A percentile compares a stretch with the other conserved stretches of the same genome.
These are phyloP conservation scores for Drosophila equinoxialis DNA, from an alignment of 1,140 invertebrate species.

Conservation along the genomic window DNA sequence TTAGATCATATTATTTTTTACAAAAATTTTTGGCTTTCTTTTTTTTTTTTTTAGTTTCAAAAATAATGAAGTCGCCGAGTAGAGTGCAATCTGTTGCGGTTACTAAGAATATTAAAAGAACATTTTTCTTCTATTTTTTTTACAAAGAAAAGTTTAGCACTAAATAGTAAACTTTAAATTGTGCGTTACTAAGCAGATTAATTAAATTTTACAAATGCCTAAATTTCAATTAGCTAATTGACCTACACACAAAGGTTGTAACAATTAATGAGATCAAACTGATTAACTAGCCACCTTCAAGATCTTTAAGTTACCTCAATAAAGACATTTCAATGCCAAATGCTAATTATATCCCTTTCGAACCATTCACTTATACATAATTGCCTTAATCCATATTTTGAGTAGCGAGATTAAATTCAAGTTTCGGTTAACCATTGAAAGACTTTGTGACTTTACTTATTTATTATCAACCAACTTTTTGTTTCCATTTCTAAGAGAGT, in stretches of 20 bases:
- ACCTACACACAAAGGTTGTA: not conserved
- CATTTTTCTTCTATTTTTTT: not conserved
- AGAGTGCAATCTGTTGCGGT: conserved; percentile 62
- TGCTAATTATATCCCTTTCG: too few relatives aligned
- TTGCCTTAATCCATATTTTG: too few relatives aligned
- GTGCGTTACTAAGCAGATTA: not conserved
- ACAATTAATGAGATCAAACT: conserved; percentile 1
- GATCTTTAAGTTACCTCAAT: not conserved
- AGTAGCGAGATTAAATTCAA: too few relatives aligned
- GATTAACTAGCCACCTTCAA: not conserved
- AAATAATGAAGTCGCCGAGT: conserved; percentile 72
- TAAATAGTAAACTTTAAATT: conserved; percentile 1
- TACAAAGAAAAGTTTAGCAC: not conserved
- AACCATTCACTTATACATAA: too few relatives aligned
- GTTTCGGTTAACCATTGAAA: too few relatives aligned
- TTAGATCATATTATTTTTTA: conserved; percentile 31
- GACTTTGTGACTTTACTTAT: too few relatives aligned
- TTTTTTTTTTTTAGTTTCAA: conserved; percentile 12
- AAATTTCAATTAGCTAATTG: conserved; percentile 11
- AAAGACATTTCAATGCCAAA: not conserved
- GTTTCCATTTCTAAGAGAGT: too few relatives aligned
- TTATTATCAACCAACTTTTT: too few relatives aligned
- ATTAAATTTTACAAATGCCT: not conserved
- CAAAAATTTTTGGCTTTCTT: conserved; percentile 10
- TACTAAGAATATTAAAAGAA: not conserved